Base-by-base conservation (phyloP, 2,888 invertebrate genomes). In the Pyrochroa serraticornis region DNA sequence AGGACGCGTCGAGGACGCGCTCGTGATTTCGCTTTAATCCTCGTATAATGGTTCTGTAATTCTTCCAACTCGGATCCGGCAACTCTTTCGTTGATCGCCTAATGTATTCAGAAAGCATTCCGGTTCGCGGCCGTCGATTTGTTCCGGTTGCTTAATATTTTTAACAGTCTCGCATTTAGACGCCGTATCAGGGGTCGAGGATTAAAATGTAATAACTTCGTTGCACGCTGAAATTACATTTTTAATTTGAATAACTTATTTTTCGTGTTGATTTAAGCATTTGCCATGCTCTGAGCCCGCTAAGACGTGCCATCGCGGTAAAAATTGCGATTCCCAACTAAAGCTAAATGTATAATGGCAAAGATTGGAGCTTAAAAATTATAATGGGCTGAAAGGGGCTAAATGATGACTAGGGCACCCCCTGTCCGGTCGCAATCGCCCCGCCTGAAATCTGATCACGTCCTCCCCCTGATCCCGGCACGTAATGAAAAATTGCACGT, bases 231-330 rank as follows among this genome's bases (percentile, higher is more conserved):
- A 80, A 80, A 79, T 86, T 85, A 85, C 85, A 85, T 86, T 86
- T 86, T 86, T 86, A 86, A 86, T 86, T 86, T 86, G 85, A 85
- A 85, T 81, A 85, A 85, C 85, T 85, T 85, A 85, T 85, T 85
- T 85, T 85, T 84, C 83, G 83, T 86, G 86, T 85, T 86, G 86
- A 85, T 85, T 85, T 85, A 86, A 83, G 85, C 84, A 82, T 83
- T 81, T 80, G 78, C 80, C 75, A 69, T 68, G 80, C 79, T 80
- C 81, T 82, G 83, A 82, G 82, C 82, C 81, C 66, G 72, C 74
- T 78, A 77, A 78, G 85, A 86, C 86, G 86, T 86, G 85, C 85
- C 84, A 81, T 83, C 83, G 83, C 82, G 82, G 84, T 83, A 86
- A 86, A 86, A 86, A 86, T 85, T 86, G 85, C 85, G 85, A 85